phyloP scores from a whole-genome alignment of 2,888 invertebrate genomes.

The Petrophora chlorosata region DNA sequence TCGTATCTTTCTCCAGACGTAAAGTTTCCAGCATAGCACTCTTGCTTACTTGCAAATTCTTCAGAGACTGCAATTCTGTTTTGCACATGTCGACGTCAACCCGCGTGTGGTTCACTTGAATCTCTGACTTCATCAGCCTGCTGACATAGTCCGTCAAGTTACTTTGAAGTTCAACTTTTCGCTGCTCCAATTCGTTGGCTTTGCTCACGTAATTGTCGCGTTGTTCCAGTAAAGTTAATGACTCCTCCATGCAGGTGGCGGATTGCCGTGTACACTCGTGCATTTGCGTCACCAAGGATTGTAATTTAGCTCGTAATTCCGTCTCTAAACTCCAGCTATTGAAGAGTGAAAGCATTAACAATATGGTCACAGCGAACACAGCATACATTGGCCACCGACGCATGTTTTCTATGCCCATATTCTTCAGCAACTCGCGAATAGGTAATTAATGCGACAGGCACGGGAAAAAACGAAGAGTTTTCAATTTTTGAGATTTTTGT shows the following conservation, averaged over 20 bases:
- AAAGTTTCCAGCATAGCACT: conserved; percentile 72
- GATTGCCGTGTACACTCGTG: conserved; percentile 74
- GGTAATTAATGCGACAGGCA: conserved; percentile 1
- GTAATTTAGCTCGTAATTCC: conserved; percentile 66
- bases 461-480: background rate
- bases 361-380: conserved; percentile 70
- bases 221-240: conserved; percentile 67
- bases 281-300: conserved; percentile 65
- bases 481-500: background rate
- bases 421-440: conserved; percentile 20
- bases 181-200: conserved; percentile 64
- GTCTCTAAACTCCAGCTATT: conserved; percentile 76
- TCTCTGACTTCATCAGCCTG: conserved; percentile 62
- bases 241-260: conserved; percentile 72
- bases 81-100: conserved; percentile 72
- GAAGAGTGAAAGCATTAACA: conserved; percentile 75
- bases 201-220: conserved; percentile 66
- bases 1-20: conserved; percentile 71
- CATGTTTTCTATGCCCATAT: conserved; percentile 80
- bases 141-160: conserved; percentile 58
- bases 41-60: conserved; percentile 76
- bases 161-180: conserved; percentile 58
- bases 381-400: conserved; percentile 80
- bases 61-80: conserved; percentile 73
- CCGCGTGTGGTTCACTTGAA: conserved; percentile 66